These are phyloP conservation scores for Phylloscopus trochiloides DNA, from an alignment of 2,113 vertebrate genomes.

Conservation along the genomic window DNA sequence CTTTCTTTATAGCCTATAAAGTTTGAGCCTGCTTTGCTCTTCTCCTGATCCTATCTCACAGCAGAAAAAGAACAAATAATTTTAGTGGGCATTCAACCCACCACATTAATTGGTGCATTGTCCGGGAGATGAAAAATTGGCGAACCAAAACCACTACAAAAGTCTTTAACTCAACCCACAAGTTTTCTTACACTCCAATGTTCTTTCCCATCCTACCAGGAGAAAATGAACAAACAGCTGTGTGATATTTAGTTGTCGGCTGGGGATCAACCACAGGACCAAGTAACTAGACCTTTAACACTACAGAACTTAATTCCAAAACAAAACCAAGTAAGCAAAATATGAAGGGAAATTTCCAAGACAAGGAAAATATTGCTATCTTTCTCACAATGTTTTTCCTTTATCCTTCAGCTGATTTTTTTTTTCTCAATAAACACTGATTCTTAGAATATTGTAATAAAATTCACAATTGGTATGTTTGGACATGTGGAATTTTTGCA, in stretches of 20 bases:
- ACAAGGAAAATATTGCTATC: background rate
- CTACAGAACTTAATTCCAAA: background rate
- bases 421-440: background rate
- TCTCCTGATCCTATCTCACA: background rate
- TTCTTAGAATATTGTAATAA: background rate
- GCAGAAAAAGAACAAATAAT: background rate
- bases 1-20: background rate
- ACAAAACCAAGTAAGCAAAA: background rate
- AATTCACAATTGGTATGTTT: background rate
- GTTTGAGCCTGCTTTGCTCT: background rate
- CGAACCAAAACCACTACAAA: background rate
- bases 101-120: background rate
- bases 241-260: background rate
- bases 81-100: background rate
- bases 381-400: background rate
- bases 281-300: background rate
- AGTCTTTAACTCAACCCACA: background rate
- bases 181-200: background rate
- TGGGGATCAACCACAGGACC: fast-evolving
- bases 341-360: background rate
- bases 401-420: background rate
- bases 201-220: background rate
- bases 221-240: background rate
- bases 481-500: background rate
- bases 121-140: background rate